Percentiles rank a stretch among this genome's conserved stretches.
phyloP scores from a whole-genome alignment of 2,113 vertebrate genomes.

The Arizona elegans region DNA sequence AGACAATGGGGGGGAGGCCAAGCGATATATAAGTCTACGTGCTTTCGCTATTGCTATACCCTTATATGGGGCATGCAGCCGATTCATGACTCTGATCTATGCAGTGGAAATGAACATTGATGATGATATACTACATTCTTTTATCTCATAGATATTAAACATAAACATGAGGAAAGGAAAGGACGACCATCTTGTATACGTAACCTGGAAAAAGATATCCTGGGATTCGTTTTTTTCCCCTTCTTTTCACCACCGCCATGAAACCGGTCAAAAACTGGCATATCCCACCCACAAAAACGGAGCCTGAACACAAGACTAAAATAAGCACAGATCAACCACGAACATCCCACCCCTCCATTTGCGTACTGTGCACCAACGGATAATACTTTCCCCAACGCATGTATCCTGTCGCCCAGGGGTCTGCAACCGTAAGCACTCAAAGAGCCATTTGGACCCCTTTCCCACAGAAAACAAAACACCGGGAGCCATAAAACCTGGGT shows the following conservation, averaged over 20 bases:
- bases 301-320: neutral
- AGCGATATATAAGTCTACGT: too few relatives aligned
- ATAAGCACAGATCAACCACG: neutral
- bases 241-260: too few relatives aligned
- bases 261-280: neutral
- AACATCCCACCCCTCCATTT: accelerated
- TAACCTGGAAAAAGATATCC: neutral
- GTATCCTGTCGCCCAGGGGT: neutral
- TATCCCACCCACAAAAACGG: neutral
- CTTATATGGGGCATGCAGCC: too few relatives aligned
- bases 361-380: accelerated
- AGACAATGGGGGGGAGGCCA: neutral
- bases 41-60: too few relatives aligned
- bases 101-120: neutral
- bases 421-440: too few relatives aligned
- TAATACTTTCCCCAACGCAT: neutral
- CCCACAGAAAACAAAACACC: too few relatives aligned
- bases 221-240: neutral
- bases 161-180: neutral
- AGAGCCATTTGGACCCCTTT: too few relatives aligned
- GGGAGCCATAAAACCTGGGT: too few relatives aligned
- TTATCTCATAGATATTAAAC: neutral
- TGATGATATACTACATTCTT: too few relatives aligned
- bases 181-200: neutral
- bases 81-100: too few relatives aligned